Conservation (phyloP, 2,888 invertebrate species). For the Heteropelma amictum region DNA sequence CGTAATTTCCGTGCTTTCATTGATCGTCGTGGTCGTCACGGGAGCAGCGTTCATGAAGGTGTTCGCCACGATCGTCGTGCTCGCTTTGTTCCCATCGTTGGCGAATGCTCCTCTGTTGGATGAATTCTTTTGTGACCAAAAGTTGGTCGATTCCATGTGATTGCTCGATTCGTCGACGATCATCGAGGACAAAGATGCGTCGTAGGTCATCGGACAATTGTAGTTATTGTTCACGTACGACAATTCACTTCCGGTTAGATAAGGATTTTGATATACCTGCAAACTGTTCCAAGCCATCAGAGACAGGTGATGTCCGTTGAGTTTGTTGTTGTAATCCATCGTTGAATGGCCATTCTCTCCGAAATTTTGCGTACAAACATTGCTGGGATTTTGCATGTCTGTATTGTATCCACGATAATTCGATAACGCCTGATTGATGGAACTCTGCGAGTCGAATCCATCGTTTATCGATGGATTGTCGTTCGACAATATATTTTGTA, state of each 20-base stretch:
- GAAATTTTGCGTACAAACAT: not conserved
- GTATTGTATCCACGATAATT: not conserved
- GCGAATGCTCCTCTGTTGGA: not conserved
- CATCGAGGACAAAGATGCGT: not conserved
- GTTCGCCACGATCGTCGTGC: not conserved
- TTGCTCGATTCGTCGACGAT: not conserved
- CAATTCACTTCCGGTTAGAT: not conserved
- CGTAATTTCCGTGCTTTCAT: not conserved
- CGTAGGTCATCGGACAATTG: not conserved
- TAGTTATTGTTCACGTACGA: not conserved
- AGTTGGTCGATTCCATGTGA: not conserved
- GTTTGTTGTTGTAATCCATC: not conserved
- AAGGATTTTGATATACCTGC: conserved; percentile 5
- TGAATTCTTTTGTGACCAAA: conserved; percentile 6
- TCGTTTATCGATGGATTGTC: not conserved
- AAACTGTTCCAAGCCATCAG: not conserved
- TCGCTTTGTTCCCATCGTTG: not conserved
- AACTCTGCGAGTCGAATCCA: not conserved
- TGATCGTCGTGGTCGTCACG: not conserved
- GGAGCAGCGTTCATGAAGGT: not conserved
- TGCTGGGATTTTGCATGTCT: not conserved
- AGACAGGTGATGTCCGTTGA: not conserved
- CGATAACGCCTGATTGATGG: not conserved
- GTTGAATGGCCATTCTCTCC: not conserved
- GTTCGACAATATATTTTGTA: not conserved